These are phyloP conservation scores for Xenopus tropicalis DNA, from an alignment of 2,113 vertebrate species.

Conservation along the genomic window DNA sequence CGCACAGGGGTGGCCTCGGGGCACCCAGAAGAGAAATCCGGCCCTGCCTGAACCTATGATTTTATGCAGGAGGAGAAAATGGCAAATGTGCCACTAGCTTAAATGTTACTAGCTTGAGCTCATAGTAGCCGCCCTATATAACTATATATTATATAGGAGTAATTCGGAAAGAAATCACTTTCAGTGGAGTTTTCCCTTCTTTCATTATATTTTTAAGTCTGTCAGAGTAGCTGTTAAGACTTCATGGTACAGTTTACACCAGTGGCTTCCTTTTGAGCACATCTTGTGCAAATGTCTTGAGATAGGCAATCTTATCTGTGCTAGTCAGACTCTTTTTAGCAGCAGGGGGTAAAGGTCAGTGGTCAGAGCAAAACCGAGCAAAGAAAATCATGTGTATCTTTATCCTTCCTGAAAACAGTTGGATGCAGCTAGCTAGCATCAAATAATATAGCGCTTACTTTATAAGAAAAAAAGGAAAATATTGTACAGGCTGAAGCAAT, in stretches of 20 bases:
- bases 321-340: conserved; percentile 14
- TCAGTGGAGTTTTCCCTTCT: no score
- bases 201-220: background rate
- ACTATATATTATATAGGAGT: no score
- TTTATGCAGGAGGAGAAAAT: no score
- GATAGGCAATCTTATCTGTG: conserved; percentile 31
- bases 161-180: no score
- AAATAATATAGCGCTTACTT: background rate
- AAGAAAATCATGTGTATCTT: conserved; percentile 2
- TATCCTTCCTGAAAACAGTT: conserved; percentile 24
- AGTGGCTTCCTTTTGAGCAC: conserved; percentile 14
- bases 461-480: background rate
- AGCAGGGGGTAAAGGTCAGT: conserved; percentile 25
- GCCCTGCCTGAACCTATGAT: no score
- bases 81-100: no score
- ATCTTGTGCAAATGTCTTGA: conserved; percentile 1
- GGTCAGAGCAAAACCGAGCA: background rate
- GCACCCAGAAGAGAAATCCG: no score
- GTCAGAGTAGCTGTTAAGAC: conserved; percentile 3
- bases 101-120: no score
- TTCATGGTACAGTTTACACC: conserved; percentile 8
- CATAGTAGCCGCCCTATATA: no score
- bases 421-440: background rate
- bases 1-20: no score
- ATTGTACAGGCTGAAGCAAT: background rate